A percentile compares a stretch with the other conserved stretches of the same genome.
These are phyloP conservation scores for Pachymerium ferrugineum DNA, from an alignment of 2,888 invertebrate genomes.

Conservation along the genomic window DNA sequence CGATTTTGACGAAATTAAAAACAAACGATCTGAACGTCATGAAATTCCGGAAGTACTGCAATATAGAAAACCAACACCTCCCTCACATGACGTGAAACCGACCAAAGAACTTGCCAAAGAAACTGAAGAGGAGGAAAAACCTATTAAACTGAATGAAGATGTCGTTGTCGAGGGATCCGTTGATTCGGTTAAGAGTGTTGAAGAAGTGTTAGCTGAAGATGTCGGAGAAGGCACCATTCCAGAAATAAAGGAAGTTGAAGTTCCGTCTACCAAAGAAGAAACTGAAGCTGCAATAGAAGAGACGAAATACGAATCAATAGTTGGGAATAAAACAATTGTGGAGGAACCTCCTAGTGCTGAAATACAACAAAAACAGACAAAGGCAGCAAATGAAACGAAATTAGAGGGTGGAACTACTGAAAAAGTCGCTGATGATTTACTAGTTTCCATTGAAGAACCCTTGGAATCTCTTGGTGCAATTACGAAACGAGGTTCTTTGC, in stretches of 20 bases:
- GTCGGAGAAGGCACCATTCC: not conserved
- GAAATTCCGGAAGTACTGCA: not conserved
- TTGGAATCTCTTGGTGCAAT: not conserved
- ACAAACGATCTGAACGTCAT: too few species aligned
- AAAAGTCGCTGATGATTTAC: not conserved
- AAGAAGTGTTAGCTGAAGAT: not conserved
- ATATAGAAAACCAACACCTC: not conserved
- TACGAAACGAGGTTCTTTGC: not conserved
- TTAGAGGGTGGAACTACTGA: not conserved
- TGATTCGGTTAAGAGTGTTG: not conserved
- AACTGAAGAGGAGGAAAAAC: not conserved
- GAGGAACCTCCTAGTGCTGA: too few species aligned
- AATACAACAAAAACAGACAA: not conserved
- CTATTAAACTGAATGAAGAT: not conserved
- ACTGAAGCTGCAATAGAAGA: not conserved
- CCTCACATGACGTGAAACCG: too few species aligned
- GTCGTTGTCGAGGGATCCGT: not conserved
- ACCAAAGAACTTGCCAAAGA: too few species aligned
- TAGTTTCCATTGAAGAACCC: not conserved
- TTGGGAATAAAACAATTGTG: too few species aligned
- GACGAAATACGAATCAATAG: not conserved
- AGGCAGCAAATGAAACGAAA: not conserved
- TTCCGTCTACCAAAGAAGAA: too few species aligned
- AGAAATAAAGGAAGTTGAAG: not conserved
- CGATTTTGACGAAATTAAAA: not conserved